phyloP scores from a whole-genome alignment of 2,113 vertebrate genomes.

The Chaenogobius annularis region DNA sequence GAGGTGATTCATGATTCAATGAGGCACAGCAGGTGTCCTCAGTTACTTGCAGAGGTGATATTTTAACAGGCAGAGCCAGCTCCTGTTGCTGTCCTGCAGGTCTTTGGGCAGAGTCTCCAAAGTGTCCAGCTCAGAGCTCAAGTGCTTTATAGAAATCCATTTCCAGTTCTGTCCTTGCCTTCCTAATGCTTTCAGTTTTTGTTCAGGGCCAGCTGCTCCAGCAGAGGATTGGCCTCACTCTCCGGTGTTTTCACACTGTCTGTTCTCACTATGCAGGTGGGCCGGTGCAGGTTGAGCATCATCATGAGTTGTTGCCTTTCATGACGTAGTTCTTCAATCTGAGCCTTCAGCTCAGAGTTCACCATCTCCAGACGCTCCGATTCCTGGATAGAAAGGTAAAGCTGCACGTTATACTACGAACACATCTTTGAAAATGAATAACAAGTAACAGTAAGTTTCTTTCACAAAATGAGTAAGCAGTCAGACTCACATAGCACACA shows the following conservation, averaged over 20 bases:
- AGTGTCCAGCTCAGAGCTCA: conserved; percentile 64
- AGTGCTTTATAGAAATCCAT: conserved; percentile 65
- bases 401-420: not conserved
- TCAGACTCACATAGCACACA: not conserved
- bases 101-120: conserved; percentile 64
- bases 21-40: conserved; percentile 66
- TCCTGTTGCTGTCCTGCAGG: conserved; percentile 58
- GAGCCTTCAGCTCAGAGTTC: conserved; percentile 92
- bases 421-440: not conserved
- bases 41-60: conserved; percentile 51
- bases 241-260: conserved; percentile 92
- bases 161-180: conserved; percentile 42
- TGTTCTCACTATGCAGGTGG: conserved; percentile 93
- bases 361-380: conserved; percentile 93
- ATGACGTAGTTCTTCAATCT: conserved; percentile 93
- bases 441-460: not conserved
- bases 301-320: conserved; percentile 94
- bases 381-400: conserved; percentile 75
- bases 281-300: conserved; percentile 92
- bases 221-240: conserved; percentile 83
- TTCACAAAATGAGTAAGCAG: conserved; percentile 1
- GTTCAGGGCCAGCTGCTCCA: conserved; percentile 85
- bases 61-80: conserved; percentile 67
- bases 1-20: conserved; percentile 56
- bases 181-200: conserved; percentile 50